Conservation (phyloP, 2,888 invertebrate genomes). For the Drosophila prostipennis region DNA sequence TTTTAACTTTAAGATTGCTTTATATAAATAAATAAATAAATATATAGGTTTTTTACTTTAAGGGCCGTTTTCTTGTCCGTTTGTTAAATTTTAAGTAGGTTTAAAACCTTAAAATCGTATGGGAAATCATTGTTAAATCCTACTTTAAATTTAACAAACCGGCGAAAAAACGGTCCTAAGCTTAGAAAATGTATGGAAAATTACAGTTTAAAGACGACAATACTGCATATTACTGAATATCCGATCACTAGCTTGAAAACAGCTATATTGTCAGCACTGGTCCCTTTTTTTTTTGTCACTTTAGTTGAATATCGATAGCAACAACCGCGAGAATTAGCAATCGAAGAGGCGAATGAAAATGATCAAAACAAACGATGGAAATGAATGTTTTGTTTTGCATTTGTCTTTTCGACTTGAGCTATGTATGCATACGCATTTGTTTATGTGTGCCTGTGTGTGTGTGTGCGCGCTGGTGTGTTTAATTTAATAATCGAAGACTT, state of each 20-base stretch:
- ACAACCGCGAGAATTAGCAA: conserved; percentile 16
- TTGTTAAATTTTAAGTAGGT: too few species aligned
- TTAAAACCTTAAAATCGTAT: too few species aligned
- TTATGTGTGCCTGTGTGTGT: neutral
- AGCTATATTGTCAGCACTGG: neutral
- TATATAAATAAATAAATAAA: too few species aligned
- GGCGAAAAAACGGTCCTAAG: too few species aligned
- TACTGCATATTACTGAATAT: too few species aligned
- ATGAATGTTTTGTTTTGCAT: conserved; percentile 32
- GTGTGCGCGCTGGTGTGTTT: conserved; percentile 4
- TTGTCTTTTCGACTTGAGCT: conserved; percentile 12
- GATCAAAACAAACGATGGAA: conserved; percentile 34
- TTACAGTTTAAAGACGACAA: too few species aligned
- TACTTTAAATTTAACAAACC: too few species aligned
- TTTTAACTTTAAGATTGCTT: too few species aligned
- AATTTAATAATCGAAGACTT: conserved; percentile 23
- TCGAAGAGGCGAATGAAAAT: conserved; percentile 24
- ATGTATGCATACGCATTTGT: neutral
- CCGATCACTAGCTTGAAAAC: conserved; percentile 1
- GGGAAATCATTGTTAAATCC: too few species aligned
- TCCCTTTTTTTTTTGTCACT: neutral
- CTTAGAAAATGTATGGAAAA: too few species aligned
- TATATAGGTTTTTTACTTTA: too few species aligned
- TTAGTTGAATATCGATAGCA: conserved; percentile 23
- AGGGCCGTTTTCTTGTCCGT: too few species aligned